phyloP scores from a whole-genome alignment of 2,888 invertebrate species.

The Diaprepes abbreviatus region DNA sequence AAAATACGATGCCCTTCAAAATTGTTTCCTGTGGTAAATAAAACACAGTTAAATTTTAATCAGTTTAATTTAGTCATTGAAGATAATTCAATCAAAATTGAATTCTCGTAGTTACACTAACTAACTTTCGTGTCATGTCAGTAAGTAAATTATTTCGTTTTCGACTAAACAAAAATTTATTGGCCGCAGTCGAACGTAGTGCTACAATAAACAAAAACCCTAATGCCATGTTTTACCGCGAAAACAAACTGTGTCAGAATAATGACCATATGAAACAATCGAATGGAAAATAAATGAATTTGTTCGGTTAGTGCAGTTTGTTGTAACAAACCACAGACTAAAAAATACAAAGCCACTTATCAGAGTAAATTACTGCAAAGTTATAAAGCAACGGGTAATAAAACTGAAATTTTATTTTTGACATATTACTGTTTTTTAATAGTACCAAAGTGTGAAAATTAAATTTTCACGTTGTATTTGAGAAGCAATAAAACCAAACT shows the following conservation, averaged over 20 bases:
- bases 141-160: constrained; percentile 19
- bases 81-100: background rate
- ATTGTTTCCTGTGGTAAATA: no score
- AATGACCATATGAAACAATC: constrained; percentile 23
- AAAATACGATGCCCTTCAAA: no score
- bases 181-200: constrained; percentile 5
- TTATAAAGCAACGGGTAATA: background rate
- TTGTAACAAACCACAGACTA: background rate
- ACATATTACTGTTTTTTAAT: no score
- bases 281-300: constrained; percentile 21
- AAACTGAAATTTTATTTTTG: no score
- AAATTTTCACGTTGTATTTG: no score
- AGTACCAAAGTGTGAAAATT: no score
- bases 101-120: background rate
- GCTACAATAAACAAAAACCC: constrained; percentile 21
- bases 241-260: constrained; percentile 25
- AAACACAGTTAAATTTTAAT: no score
- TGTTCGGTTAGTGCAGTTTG: constrained; percentile 1
- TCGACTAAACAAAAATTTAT: constrained; percentile 23
- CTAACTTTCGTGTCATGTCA: constrained; percentile 16
- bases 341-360: background rate
- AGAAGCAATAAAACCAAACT: no score
- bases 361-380: background rate
- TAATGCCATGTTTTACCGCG: constrained; percentile 20
- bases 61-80: background rate